Evolutionary conservation across 2,797 vertebrate species (phyloP), one percentile per base, ranked within the genome.

Genomic region (Eremophila alpestris): DNA sequence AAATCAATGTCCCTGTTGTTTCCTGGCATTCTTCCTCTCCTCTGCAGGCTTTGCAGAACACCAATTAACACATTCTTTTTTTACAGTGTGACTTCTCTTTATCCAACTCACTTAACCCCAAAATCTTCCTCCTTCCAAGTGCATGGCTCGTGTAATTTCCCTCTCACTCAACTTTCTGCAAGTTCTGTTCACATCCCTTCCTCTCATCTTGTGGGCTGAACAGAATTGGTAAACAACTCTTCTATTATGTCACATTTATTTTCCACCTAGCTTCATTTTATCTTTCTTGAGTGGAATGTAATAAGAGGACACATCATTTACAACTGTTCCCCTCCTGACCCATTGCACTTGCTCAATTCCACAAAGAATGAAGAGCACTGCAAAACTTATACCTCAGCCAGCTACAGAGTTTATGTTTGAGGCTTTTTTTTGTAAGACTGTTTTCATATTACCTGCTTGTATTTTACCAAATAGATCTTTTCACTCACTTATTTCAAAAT

Each of bases 221-320:
- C n/a, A 81, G 86, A 90, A 94, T 34, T 83, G 87, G 94, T 95
- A 95, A 96, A 94, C 87, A 96, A 91, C 85, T 95, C 92, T 70
- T 64, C 26, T 78, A 83, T 93, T 94, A 96, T 95, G 92, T 95
- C 96, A 96, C 94, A 96, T 97, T 94, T 94, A 93, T 95, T 96
- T 96, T 90, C 94, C 78, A 92, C 92, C 94, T 69, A 96, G 83
- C 77, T 95, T 90, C 81, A 69, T 96, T 95, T 95, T 93, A 93
- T 95, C 85, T 96, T 94, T 89, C 91, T 93, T 93, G 93, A 96
- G 85, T 87, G 77, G 83, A 92, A 94, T 59, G 89, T 82, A 94
- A 96, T 75, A 93, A 93, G 95, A 94, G 80, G 92, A 90, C 82
- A 86, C 54, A 76, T 88, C 88, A 94, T 96, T 94, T 95, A 96